These are phyloP conservation scores for Stegodyphus dumicola DNA, from an alignment of 1,140 invertebrate species.

Conservation along the genomic window DNA sequence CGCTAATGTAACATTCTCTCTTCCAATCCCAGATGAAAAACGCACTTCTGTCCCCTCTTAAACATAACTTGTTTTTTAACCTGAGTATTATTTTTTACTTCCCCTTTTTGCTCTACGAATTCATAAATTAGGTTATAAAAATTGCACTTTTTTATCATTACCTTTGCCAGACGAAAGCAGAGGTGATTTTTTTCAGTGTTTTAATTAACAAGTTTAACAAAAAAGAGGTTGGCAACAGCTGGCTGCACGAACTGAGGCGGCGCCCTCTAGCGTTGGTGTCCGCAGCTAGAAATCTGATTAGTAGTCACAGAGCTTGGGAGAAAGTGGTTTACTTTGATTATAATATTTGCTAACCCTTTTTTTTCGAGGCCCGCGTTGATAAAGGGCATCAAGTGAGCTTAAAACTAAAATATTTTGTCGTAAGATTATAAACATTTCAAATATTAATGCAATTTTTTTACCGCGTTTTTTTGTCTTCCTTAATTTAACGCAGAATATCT, in stretches of 20 bases:
- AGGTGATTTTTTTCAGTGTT: slow-evolving; percentile 44
- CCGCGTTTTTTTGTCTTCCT: slow-evolving; percentile 8
- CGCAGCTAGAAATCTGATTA: slow-evolving; percentile 54
- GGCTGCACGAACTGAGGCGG: slow-evolving; percentile 21
- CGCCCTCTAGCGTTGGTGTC: slow-evolving; percentile 34
- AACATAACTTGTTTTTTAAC: slow-evolving; percentile 57
- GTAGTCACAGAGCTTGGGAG: slow-evolving; percentile 17
- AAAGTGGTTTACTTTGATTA: slow-evolving; percentile 59
- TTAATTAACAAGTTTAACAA: slow-evolving; percentile 60
- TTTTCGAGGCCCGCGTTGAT: slow-evolving; percentile 26
- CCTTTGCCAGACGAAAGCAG: slow-evolving; percentile 28
- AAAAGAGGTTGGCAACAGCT: slow-evolving; percentile 56
- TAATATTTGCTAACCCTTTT: slow-evolving; percentile 53
- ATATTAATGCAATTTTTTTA: slow-evolving; percentile 55
- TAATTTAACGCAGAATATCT: slow-evolving; percentile 26
- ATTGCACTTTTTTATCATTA: slow-evolving; percentile 55
- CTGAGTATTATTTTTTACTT: slow-evolving; percentile 28
- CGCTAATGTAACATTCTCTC: slow-evolving; percentile 38
- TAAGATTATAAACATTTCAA: slow-evolving; percentile 58
- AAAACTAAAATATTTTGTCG: slow-evolving; percentile 55
- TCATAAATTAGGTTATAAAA: slow-evolving; percentile 61
- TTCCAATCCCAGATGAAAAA: slow-evolving; percentile 52
- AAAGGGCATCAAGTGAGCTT: slow-evolving; percentile 53
- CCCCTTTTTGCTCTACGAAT: slow-evolving; percentile 30
- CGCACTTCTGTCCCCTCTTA: slow-evolving; percentile 36